Percentiles rank a stretch among this genome's conserved stretches.
Conservation (phyloP, 2,888 invertebrate genomes). For the Cancer borealis region DNA sequence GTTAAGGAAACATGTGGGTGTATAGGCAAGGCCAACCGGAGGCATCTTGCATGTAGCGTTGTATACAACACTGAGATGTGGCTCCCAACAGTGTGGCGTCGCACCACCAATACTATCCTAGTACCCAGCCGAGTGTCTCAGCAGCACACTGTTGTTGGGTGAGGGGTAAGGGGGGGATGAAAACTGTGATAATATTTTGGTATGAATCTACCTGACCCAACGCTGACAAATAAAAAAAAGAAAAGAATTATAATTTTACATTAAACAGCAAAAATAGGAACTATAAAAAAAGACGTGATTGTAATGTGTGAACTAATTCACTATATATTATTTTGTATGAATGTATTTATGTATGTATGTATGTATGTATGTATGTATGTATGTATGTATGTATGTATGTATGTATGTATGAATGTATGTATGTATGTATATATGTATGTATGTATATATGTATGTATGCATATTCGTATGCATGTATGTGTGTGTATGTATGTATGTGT, state of each 20-base stretch:
- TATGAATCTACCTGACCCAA: background rate
- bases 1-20: no score
- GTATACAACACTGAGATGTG: no score
- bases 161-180: no score
- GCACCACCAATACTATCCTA: no score
- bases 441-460: background rate
- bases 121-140: no score
- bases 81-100: no score
- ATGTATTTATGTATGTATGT: background rate
- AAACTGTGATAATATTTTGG: background rate
- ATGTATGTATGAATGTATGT: background rate
- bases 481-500: background rate
- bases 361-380: slow-evolving; percentile 34
- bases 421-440: slow-evolving; percentile 11
- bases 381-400: background rate
- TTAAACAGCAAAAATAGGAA: background rate
- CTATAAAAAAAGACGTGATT: background rate
- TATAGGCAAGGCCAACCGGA: no score
- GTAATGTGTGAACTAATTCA: background rate
- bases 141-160: no score
- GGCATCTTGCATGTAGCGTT: no score
- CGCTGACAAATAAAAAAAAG: background rate
- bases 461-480: background rate
- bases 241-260: background rate
- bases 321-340: background rate